Base-by-base conservation (phyloP, 2,797 vertebrate species). In the Lateolabrax maculatus region DNA sequence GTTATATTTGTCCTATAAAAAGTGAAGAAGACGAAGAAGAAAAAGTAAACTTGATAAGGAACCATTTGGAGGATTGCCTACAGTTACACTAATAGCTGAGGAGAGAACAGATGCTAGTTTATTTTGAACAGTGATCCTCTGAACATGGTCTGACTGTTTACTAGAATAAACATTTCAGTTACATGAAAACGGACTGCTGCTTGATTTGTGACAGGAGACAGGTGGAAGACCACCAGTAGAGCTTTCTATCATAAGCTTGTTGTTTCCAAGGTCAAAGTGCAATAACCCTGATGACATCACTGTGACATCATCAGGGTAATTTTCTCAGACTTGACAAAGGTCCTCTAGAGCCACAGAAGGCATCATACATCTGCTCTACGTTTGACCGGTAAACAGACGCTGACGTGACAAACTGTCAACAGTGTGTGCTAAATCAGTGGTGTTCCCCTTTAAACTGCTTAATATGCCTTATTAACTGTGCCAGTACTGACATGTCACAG, bases 81-180 rank as follows among this genome's bases (percentile, higher is more conserved):
- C 63, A 81, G 88, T 81, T 79, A 84, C 85, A 87, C 75, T 84
- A 84, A 80, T 64, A 85, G 79, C 77, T 75, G 85, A 75, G 75
- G 75, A 72, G 73, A 84, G 75, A 83, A 85, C 70, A 87, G 72
- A 89, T 36, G 83, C 80, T 90, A 88, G 88, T 93, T 95, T 95
- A 92, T 95, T 89, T 90, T 83, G 77, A 93, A 91, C 93, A 94
- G 93, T 93, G 93, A 94, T 93, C 90, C 91, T 93, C 93, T 91
- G 87, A 84, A 89, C 92, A 89, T 94, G 93, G 85, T 95, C 82
- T 90, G 79, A 93, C 95, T 95, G 94, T 96, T 96, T 96, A 95
- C 94, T 94, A 94, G 91, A 95, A 95, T 94, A 95, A 96, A 93
- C 82, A 91, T 93, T 94, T 94, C 89, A 87, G 87, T 90, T 86